These are phyloP conservation scores for Oscheius onirici DNA, from an alignment of 2,888 invertebrate genomes.

Conservation along the genomic window DNA sequence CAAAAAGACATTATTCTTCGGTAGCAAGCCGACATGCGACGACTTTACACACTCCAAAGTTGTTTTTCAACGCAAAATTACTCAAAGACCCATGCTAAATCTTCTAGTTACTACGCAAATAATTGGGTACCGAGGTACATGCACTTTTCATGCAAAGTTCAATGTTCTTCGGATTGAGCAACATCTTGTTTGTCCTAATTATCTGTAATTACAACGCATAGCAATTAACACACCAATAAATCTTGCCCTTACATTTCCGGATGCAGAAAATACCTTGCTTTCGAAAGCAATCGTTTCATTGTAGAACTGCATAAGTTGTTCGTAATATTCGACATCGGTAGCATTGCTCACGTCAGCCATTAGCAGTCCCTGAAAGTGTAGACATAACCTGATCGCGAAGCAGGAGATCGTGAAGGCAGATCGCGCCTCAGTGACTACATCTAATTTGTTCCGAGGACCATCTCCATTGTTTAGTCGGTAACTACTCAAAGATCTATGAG, in stretches of 20 bases:
- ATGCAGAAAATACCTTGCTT: slow-evolving; percentile 43
- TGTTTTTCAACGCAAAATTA: no score
- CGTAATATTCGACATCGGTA: slow-evolving; percentile 14
- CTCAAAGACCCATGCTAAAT: no score
- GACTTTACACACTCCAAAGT: no score
- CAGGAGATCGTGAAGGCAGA: slow-evolving; percentile 1
- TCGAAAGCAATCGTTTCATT: slow-evolving; percentile 66
- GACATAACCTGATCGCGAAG: not conserved
- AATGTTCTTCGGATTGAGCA: slow-evolving; percentile 9
- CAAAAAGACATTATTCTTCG: not conserved
- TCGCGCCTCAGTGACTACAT: slow-evolving; percentile 16
- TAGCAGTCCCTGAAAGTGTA: not conserved
- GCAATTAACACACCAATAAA: slow-evolving; percentile 14
- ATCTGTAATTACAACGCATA: slow-evolving; percentile 19
- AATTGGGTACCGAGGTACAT: slow-evolving; percentile 4
- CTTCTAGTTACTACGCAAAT: no score
- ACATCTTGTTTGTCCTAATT: slow-evolving; percentile 14
- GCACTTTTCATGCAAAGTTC: slow-evolving; percentile 20
- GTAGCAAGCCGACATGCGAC: not conserved
- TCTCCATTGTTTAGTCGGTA: slow-evolving; percentile 4
- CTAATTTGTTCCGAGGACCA: slow-evolving; percentile 5
- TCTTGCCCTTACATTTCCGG: slow-evolving; percentile 12
- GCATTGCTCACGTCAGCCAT: slow-evolving; percentile 12
- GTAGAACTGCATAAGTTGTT: slow-evolving; percentile 52
- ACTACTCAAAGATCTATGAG: slow-evolving; percentile 4